A percentile compares a stretch with the other conserved stretches of the same genome.
These are phyloP conservation scores for Arion vulgaris DNA, from an alignment of 1,140 invertebrate genomes.

Conservation along the genomic window DNA sequence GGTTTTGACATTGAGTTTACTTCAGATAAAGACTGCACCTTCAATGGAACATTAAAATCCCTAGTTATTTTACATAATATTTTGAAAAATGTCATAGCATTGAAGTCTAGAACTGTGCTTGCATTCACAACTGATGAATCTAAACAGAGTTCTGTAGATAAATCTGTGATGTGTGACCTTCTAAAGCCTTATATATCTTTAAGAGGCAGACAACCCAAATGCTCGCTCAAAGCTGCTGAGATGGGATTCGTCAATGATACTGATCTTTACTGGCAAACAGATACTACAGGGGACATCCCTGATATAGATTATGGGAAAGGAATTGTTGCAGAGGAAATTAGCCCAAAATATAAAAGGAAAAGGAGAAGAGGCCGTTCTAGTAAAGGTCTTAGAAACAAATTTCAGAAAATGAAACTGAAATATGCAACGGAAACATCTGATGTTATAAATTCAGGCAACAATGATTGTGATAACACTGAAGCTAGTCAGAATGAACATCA, in stretches of 20 bases:
- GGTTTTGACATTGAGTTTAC: background rate
- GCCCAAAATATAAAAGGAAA: background rate
- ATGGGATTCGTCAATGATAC: slow-evolving; percentile 7
- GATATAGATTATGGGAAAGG: slow-evolving; percentile 1
- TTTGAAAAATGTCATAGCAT: slow-evolving; percentile 8
- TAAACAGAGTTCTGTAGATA: background rate
- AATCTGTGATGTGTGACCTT: slow-evolving; percentile 13
- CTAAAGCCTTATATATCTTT: slow-evolving; percentile 25
- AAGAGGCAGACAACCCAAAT: slow-evolving; percentile 14
- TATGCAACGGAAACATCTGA: background rate
- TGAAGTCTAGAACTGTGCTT: slow-evolving; percentile 3
- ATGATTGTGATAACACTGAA: background rate
- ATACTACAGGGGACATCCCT: background rate
- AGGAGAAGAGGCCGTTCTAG: slow-evolving; percentile 4
- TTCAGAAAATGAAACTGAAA: background rate
- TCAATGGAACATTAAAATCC: slow-evolving; percentile 17
- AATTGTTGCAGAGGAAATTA: background rate
- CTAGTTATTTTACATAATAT: slow-evolving; percentile 22
- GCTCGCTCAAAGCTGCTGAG: slow-evolving; percentile 1
- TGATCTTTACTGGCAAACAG: background rate
- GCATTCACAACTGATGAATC: background rate
- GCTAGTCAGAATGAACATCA: background rate
- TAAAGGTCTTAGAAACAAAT: background rate
- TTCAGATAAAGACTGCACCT: slow-evolving; percentile 9
- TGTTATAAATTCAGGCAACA: background rate